A percentile compares a stretch with the other conserved stretches of the same genome.
phyloP scores from a whole-genome alignment of 2,113 vertebrate genomes.

The Neolamprologus cancellatus region DNA sequence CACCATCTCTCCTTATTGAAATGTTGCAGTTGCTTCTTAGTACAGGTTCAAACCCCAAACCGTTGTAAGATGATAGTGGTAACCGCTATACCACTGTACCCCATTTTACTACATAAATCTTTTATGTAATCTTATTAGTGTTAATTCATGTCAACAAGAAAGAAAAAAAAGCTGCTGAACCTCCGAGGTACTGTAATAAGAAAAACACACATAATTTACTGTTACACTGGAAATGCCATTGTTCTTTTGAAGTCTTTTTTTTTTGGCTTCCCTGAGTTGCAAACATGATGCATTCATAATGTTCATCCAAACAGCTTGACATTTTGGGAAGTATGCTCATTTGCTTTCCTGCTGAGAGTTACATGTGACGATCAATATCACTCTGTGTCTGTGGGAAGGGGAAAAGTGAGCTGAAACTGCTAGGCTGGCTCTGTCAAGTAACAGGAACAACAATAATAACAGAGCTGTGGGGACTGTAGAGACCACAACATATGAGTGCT shows the following conservation, averaged over 20 bases:
- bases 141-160: not conserved
- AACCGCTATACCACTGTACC: not conserved
- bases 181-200: rapidly evolving
- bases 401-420: not conserved
- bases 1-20: not conserved
- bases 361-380: not conserved
- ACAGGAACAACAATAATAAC: not conserved
- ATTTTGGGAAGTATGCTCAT: not conserved
- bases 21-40: not conserved
- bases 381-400: not conserved
- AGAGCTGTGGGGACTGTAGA: not conserved
- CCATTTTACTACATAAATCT: not conserved
- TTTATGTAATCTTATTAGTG: not conserved
- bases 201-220: not conserved
- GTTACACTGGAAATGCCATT: not conserved
- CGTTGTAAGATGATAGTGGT: not conserved
- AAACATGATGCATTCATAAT: not conserved
- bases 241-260: not conserved
- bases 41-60: not conserved
- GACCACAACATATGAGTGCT: not conserved
- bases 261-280: not conserved
- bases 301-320: not conserved
- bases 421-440: not conserved
- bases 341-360: not conserved
- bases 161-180: not conserved